Percentiles rank a stretch among this genome's conserved stretches.
These are phyloP conservation scores for Hartigia nigra DNA, from an alignment of 2,888 invertebrate genomes.

Conservation along the genomic window DNA sequence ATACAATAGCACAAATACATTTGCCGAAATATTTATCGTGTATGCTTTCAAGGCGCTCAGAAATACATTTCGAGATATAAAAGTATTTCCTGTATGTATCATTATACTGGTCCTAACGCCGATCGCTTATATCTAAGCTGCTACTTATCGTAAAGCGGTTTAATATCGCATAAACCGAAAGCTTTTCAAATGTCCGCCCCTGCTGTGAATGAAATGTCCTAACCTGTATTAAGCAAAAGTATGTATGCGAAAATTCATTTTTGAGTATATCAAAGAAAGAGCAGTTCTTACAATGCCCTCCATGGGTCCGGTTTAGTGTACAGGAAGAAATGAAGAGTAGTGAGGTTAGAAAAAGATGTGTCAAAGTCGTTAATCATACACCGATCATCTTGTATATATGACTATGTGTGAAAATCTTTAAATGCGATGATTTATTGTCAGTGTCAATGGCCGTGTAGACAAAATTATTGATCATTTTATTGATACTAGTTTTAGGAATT, in stretches of 20 bases:
- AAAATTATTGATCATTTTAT: background rate
- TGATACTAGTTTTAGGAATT: background rate
- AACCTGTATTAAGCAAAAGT: background rate
- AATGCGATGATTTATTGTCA: background rate
- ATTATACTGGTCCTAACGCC: background rate
- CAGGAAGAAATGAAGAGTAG: background rate
- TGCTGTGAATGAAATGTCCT: background rate
- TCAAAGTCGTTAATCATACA: background rate
- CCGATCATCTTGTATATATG: background rate
- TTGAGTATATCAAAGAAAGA: background rate
- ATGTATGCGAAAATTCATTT: background rate
- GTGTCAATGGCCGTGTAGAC: background rate
- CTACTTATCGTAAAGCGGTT: constrained; percentile 39
- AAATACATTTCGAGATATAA: background rate
- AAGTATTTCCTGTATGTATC: background rate
- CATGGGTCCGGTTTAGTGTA: background rate
- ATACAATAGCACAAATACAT: background rate
- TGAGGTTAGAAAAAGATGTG: background rate
- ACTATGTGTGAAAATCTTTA: background rate
- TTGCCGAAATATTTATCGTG: background rate
- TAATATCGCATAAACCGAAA: constrained; percentile 34
- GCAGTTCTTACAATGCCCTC: background rate
- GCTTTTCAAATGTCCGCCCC: background rate
- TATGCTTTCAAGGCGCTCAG: background rate
- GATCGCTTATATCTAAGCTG: constrained; percentile 24